Conservation (phyloP, 2,888 invertebrate genomes). For the Macrosiphum euphorbiae region DNA sequence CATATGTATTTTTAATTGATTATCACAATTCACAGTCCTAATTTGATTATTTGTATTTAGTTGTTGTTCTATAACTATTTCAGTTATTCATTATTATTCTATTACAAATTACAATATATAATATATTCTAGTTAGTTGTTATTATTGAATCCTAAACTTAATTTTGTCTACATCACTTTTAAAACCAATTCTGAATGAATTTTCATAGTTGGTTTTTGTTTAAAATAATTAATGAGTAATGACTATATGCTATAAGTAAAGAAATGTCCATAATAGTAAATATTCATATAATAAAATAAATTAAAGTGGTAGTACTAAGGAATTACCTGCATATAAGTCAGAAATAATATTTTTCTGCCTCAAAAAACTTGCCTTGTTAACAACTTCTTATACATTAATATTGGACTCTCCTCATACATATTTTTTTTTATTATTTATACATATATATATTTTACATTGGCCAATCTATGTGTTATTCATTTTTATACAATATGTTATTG, state of each 20-base stretch:
- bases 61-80: neutral
- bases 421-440: neutral
- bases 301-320: neutral
- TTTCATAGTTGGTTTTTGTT: neutral
- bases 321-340: neutral
- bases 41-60: neutral
- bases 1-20: neutral
- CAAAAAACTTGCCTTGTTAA: neutral
- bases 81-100: neutral
- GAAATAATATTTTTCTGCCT: neutral
- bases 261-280: neutral
- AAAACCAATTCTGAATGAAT: neutral
- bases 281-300: neutral
- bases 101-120: neutral
- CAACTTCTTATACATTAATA: constrained; percentile 22
- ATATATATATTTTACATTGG: neutral
- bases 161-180: neutral
- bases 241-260: neutral
- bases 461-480: neutral
- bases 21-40: neutral
- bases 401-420: neutral
- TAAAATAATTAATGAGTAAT: neutral
- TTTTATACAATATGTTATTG: constrained; percentile 39
- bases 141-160: neutral
- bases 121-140: neutral